A percentile compares a stretch with the other conserved stretches of the same genome.
Evolutionary conservation across 2,113 vertebrate species (phyloP).

Genomic region (Pygoscelis adeliae): DNA sequence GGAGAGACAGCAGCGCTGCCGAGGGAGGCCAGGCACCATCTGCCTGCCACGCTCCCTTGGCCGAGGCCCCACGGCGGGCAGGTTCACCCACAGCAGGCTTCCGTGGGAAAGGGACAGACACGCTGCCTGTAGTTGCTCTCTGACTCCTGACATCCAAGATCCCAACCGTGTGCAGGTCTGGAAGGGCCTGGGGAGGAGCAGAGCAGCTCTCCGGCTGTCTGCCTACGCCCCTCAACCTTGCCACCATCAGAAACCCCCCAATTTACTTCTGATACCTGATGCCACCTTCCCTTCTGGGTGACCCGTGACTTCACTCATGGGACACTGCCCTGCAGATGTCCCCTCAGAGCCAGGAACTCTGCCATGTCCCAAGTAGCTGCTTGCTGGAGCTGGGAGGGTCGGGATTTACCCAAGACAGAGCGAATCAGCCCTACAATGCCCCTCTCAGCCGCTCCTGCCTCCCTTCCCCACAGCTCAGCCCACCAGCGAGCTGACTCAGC

Average conservation of each 20-base stretch:
- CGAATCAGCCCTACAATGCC: too few species aligned
- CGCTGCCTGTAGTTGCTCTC: accelerated
- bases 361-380: accelerated
- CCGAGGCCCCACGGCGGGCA: accelerated
- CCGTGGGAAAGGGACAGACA: background rate
- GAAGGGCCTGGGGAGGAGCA: background rate
- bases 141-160: background rate
- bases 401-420: background rate
- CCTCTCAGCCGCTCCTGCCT: background rate
- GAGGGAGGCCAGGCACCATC: accelerated
- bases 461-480: background rate
- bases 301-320: background rate
- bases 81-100: background rate
- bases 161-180: background rate
- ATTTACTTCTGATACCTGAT: background rate
- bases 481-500: background rate
- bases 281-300: accelerated
- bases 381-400: background rate
- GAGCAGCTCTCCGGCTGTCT: background rate
- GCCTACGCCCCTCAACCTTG: background rate
- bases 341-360: background rate
- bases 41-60: accelerated
- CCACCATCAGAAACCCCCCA: background rate
- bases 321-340: accelerated
- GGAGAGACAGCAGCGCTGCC: background rate